Evolutionary conservation across 2,888 invertebrate species (phyloP), one percentile per base, ranked within the genome.

Genomic region (Agrypnus murinus): DNA sequence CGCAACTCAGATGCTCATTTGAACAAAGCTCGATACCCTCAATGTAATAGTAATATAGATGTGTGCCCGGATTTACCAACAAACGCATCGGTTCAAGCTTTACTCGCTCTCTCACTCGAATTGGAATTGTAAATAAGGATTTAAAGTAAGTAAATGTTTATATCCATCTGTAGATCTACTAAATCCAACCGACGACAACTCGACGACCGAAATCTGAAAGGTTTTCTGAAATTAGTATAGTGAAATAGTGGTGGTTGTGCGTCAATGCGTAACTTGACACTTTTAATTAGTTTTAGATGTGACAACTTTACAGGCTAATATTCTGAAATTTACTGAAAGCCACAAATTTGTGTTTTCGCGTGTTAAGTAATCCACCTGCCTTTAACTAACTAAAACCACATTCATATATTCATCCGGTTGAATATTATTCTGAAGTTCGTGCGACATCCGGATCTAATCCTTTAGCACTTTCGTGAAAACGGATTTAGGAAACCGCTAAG

Each of bases 341-440:
- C 62, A 12, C 48, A 63, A 62, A 63, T 63, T 63, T 50, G 50
- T 48, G 19, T 63, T n/a, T n/a, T 50, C 36, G 36, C 38, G 62
- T 45, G 25, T 25, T 25, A 25, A 43, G 15, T 50, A 63, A 63
- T 63, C 62, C 36, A 63, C 62, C 62, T 50, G 62, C 48, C 46
- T 46, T 50, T 48, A 25, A 63, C 34, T 50, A 25, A 63, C 34
- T 50, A 25, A 63, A 46, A 32, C 62, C 50, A 19, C 62, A 50
- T 50, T 63, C 62, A 38, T 63, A 63, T 63, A 59, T 59, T 59
- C 59, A 19, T 45, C 34, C 36, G 46, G 55, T n/a, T 34, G 34
- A 34, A 46, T 48, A 50, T 63, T 59, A 50, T 63, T 63, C 46
- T 36, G 48, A 63, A 63, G 50, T 63, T 63, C 15, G 36, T 34